These are phyloP conservation scores for Bimastos eiseni DNA, from an alignment of 2,888 invertebrate genomes.

Conservation along the genomic window DNA sequence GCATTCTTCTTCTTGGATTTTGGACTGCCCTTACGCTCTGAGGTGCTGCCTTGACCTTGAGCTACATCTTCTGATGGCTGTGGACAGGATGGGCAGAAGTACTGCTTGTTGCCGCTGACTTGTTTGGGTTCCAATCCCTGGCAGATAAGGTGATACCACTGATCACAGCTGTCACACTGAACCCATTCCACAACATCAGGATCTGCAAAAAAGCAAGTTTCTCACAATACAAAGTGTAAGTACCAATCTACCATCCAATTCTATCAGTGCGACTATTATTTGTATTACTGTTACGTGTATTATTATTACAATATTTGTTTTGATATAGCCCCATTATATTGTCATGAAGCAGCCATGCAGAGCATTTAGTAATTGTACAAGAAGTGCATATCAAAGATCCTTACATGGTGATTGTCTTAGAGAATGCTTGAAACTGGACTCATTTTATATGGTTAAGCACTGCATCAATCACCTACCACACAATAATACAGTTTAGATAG, in stretches of 20 bases:
- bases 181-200: conserved; percentile 82
- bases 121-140: conserved; percentile 83
- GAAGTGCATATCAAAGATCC: background rate
- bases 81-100: conserved; percentile 68
- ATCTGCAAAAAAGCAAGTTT: background rate
- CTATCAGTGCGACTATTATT: background rate
- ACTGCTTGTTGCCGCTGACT: conserved; percentile 83
- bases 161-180: conserved; percentile 93
- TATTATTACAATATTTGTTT: background rate
- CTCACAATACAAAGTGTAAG: background rate
- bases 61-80: background rate
- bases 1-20: background rate
- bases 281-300: background rate
- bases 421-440: no score
- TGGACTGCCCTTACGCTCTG: background rate
- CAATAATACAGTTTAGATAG: no score
- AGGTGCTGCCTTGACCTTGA: background rate
- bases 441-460: no score
- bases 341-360: background rate
- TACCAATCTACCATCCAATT: background rate
- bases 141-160: conserved; percentile 96
- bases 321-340: no score
- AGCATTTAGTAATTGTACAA: background rate
- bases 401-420: no score
- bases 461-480: no score